Conservation (phyloP, 2,888 invertebrate genomes). For the Oligia fasciuncula region DNA sequence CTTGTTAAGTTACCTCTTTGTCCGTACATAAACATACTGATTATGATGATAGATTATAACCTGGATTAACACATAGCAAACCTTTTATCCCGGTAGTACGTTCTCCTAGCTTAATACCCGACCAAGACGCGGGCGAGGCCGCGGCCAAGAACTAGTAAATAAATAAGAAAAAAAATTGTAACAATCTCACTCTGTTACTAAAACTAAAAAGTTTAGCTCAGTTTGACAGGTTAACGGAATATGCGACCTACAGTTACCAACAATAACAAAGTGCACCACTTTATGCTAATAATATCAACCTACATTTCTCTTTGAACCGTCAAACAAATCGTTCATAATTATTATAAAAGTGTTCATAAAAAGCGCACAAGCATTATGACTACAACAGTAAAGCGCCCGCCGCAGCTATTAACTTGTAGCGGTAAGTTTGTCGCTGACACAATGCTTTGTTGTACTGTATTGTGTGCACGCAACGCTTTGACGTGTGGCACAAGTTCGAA, state of each 20-base stretch:
- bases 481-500: constrained; percentile 19
- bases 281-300: constrained; percentile 13
- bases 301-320: constrained; percentile 14
- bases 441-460: constrained; percentile 30
- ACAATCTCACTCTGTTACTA: background rate
- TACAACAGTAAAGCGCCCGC: constrained; percentile 27
- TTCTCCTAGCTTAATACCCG: too few species aligned
- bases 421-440: constrained; percentile 40
- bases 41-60: too few species aligned
- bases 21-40: too few species aligned
- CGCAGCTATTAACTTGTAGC: constrained; percentile 39
- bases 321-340: constrained; percentile 36
- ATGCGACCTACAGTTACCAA: background rate
- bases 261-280: background rate
- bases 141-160: background rate
- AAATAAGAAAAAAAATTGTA: background rate
- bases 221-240: background rate
- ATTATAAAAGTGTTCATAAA: constrained; percentile 34
- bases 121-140: too few species aligned
- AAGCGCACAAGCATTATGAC: constrained; percentile 19
- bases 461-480: constrained; percentile 52
- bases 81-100: too few species aligned
- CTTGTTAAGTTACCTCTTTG: too few species aligned
- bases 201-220: background rate
- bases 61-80: too few species aligned